Conservation (phyloP, 2,113 vertebrate species). For the Catharus minimus region DNA sequence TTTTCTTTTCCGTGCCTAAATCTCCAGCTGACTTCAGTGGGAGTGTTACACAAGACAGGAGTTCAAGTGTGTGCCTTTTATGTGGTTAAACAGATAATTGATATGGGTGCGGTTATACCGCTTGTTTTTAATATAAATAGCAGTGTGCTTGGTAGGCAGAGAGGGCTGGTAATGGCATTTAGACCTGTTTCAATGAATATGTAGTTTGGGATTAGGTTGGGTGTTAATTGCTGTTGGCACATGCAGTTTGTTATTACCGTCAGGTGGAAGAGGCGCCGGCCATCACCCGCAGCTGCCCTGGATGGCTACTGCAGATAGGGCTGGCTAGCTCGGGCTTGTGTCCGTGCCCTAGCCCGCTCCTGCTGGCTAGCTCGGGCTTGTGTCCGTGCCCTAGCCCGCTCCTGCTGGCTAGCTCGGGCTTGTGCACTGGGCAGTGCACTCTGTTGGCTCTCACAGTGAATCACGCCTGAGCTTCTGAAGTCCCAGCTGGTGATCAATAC, state of each 20-base stretch:
- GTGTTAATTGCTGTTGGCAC: neutral
- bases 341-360: too few species aligned
- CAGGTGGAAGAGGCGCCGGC: neutral
- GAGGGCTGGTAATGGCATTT: neutral
- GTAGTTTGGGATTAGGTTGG: neutral
- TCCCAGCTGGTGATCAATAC: accelerated
- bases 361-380: too few species aligned
- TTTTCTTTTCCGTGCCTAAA: neutral
- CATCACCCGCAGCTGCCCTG: accelerated
- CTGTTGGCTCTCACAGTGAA: neutral
- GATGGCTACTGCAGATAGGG: neutral
- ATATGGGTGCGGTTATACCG: constrained; percentile 12
- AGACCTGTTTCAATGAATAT: neutral
- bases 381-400: too few species aligned
- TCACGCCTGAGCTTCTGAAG: neutral
- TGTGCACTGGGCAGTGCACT: accelerated
- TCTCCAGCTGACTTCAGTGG: neutral
- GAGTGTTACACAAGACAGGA: neutral
- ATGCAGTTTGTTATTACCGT: neutral
- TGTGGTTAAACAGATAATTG: constrained; percentile 54
- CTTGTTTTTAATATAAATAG: constrained; percentile 54
- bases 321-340: too few species aligned
- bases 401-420: accelerated
- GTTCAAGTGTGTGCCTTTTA: neutral
- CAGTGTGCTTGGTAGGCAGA: neutral